Evolutionary conservation across 2,113 vertebrate genomes (phyloP).

Genomic region (Cyprinus carpio): DNA sequence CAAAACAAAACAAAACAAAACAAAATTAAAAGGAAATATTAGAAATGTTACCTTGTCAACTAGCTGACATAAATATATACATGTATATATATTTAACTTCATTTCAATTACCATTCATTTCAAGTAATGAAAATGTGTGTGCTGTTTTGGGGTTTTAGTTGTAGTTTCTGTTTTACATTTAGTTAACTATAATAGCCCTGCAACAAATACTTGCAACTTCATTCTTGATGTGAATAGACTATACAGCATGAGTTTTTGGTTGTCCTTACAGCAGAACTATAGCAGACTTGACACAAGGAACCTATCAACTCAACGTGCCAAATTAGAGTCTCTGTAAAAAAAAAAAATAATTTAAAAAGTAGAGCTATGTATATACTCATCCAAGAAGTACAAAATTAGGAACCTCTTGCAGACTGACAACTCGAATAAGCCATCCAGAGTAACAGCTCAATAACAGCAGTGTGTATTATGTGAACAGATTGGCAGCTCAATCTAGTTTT

Average conservation of each 20-base stretch:
- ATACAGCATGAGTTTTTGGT: background rate
- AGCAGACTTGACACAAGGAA: slow-evolving; percentile 16
- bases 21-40: too few species aligned
- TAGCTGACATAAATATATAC: too few species aligned
- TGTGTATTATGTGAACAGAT: slow-evolving; percentile 26
- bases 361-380: background rate
- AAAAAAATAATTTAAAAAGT: background rate
- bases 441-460: slow-evolving; percentile 8
- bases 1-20: too few species aligned
- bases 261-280: background rate
- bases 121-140: too few species aligned
- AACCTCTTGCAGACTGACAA: slow-evolving; percentile 6
- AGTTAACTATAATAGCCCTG: too few species aligned
- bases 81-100: too few species aligned
- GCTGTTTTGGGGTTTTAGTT: too few species aligned
- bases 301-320: background rate
- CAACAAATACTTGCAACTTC: background rate
- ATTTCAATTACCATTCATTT: too few species aligned
- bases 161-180: too few species aligned
- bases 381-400: slow-evolving; percentile 4
- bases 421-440: slow-evolving; percentile 5
- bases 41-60: too few species aligned
- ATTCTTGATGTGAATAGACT: background rate
- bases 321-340: slow-evolving; percentile 7
- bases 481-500: slow-evolving; percentile 35